Percentiles rank a stretch among this genome's conserved stretches.
These are phyloP conservation scores for Brachycybe producta DNA, from an alignment of 2,888 invertebrate genomes.

Conservation along the genomic window DNA sequence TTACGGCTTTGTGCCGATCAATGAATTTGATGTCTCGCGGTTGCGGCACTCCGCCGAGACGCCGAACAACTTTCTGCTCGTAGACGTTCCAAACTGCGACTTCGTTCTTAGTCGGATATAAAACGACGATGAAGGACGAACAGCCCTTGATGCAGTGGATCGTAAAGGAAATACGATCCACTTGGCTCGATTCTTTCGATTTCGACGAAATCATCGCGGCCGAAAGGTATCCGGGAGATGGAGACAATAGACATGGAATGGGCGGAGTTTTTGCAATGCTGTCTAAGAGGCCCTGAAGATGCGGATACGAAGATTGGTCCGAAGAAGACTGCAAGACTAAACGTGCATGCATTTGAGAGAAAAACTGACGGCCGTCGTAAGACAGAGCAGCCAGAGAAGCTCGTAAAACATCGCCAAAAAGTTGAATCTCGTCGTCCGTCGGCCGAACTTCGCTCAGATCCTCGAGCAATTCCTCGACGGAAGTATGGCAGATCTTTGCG, in stretches of 20 bases:
- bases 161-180: too few relatives aligned
- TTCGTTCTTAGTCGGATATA: slow-evolving; percentile 59
- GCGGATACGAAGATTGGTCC: slow-evolving; percentile 17
- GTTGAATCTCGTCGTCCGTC: slow-evolving; percentile 35
- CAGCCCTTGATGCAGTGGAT: slow-evolving; percentile 50
- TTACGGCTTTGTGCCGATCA: slow-evolving; percentile 53
- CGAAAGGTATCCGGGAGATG: background rate
- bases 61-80: slow-evolving; percentile 48
- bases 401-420: slow-evolving; percentile 56
- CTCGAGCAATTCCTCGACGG: slow-evolving; percentile 59
- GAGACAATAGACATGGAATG: slow-evolving; percentile 17
- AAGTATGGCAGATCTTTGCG: slow-evolving; percentile 63
- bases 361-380: slow-evolving; percentile 71
- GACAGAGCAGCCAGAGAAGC: slow-evolving; percentile 56
- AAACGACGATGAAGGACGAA: slow-evolving; percentile 58
- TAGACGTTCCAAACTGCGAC: slow-evolving; percentile 69
- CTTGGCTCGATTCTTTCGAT: slow-evolving; percentile 40
- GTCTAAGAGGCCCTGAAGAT: slow-evolving; percentile 18
- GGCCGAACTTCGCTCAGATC: slow-evolving; percentile 41
- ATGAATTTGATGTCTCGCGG: slow-evolving; percentile 66
- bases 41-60: slow-evolving; percentile 56
- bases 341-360: slow-evolving; percentile 42
- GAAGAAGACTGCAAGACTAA: slow-evolving; percentile 20
- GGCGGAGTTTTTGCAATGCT: slow-evolving; percentile 32
- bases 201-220: slow-evolving; percentile 12